A percentile compares a stretch with the other conserved stretches of the same genome.
These are phyloP conservation scores for Philopedon plagiatum DNA, from an alignment of 2,888 invertebrate genomes.

Conservation along the genomic window DNA sequence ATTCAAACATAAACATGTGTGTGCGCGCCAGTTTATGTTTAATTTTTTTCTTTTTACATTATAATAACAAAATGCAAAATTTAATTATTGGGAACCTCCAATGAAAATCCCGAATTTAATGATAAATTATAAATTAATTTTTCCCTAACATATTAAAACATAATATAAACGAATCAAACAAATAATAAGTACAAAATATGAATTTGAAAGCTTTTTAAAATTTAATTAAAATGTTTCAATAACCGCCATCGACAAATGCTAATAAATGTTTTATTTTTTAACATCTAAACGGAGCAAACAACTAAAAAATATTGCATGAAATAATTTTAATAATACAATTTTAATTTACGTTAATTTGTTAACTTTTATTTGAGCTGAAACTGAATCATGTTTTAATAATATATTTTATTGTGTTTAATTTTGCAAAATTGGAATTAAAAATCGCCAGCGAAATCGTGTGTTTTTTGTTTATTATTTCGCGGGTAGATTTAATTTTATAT, in stretches of 20 bases:
- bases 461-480: neutral
- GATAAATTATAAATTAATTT: slow-evolving; percentile 52
- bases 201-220: slow-evolving; percentile 44
- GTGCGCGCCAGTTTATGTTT: neutral
- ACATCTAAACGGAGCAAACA: slow-evolving; percentile 40
- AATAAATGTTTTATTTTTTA: slow-evolving; percentile 48
- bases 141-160: slow-evolving; percentile 49
- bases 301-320: slow-evolving; percentile 43
- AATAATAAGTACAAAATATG: slow-evolving; percentile 47
- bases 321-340: slow-evolving; percentile 23
- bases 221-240: slow-evolving; percentile 52
- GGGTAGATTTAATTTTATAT: no score
- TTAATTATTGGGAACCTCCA: slow-evolving; percentile 46
- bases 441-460: slow-evolving; percentile 21
- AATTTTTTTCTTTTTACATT: slow-evolving; percentile 39
- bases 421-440: slow-evolving; percentile 40
- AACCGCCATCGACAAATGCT: slow-evolving; percentile 48
- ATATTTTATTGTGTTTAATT: slow-evolving; percentile 19
- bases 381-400: slow-evolving; percentile 42
- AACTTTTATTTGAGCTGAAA: slow-evolving; percentile 40
- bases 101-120: slow-evolving; percentile 44
- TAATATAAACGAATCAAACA: slow-evolving; percentile 51
- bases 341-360: slow-evolving; percentile 38
- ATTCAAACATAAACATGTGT: slow-evolving; percentile 38
- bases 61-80: slow-evolving; percentile 48